Conservation (phyloP, 2,888 invertebrate genomes). For the Hoplodrina ambigua region DNA sequence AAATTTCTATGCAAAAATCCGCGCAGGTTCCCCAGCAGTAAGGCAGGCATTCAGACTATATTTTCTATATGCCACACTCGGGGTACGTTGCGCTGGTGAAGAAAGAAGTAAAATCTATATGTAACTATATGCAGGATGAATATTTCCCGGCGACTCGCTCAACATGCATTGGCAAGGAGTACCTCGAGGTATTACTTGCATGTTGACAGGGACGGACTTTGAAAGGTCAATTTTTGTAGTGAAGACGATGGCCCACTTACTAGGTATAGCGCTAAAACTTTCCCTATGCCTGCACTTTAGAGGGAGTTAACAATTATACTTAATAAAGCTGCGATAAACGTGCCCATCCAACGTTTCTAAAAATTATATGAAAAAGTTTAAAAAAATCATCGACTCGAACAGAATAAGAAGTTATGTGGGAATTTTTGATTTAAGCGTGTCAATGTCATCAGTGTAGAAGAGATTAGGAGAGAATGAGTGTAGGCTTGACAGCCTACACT, state of each 20-base stretch:
- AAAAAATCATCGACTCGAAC: too few species aligned
- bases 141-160: conserved; percentile 30
- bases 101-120: conserved; percentile 21
- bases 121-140: conserved; percentile 2
- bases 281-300: too few species aligned
- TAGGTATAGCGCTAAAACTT: too few species aligned
- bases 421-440: background rate
- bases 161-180: conserved; percentile 57
- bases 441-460: background rate
- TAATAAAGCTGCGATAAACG: too few species aligned
- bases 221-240: background rate
- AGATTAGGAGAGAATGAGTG: background rate
- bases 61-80: conserved; percentile 13
- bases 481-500: too few species aligned
- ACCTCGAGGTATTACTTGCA: conserved; percentile 53
- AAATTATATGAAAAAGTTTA: too few species aligned
- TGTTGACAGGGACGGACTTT: conserved; percentile 41
- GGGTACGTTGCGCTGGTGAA: conserved; percentile 12
- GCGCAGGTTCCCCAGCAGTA: background rate
- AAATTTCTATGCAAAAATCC: conserved; percentile 41
- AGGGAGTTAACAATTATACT: too few species aligned
- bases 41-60: conserved; percentile 19
- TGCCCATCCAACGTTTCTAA: too few species aligned
- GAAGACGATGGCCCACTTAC: too few species aligned
- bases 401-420: background rate